These are phyloP conservation scores for Steinernema feltiae DNA, from an alignment of 1,140 invertebrate genomes.

Conservation along the genomic window DNA sequence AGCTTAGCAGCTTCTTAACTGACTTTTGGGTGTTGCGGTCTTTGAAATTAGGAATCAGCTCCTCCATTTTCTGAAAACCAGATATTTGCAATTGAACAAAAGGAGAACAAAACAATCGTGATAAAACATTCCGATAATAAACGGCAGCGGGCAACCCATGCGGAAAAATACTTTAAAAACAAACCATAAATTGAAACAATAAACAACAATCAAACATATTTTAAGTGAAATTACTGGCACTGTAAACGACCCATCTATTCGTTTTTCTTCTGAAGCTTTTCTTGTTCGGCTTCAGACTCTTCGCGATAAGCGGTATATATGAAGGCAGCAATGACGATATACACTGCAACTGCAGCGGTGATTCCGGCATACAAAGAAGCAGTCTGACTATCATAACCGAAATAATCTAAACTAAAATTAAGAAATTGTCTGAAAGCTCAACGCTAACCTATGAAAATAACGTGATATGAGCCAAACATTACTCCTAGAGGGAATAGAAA, in stretches of 20 bases:
- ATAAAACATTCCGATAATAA: not conserved
- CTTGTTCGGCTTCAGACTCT: constrained; percentile 28
- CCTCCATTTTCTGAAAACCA: constrained; percentile 32
- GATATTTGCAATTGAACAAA: too few relatives aligned
- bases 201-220: not conserved
- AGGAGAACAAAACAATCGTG: too few relatives aligned
- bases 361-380: constrained; percentile 33
- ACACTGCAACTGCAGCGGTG: constrained; percentile 21
- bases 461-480: constrained; percentile 30
- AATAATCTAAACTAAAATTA: constrained; percentile 3
- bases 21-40: constrained; percentile 30
- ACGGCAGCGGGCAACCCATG: too few relatives aligned
- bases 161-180: too few relatives aligned
- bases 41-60: constrained; percentile 39
- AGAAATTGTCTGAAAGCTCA: not conserved
- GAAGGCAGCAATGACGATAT: constrained; percentile 21
- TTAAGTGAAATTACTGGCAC: not conserved
- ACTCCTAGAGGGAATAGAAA: constrained; percentile 28
- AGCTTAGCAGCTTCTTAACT: constrained; percentile 35
- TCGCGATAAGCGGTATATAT: constrained; percentile 32
- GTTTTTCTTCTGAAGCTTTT: constrained; percentile 26
- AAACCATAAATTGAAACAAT: too few relatives aligned
- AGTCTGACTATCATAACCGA: constrained; percentile 13
- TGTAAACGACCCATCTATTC: constrained; percentile 1
- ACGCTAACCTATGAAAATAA: constrained; percentile 27